These are phyloP conservation scores for Danio jaintianensis DNA, from an alignment of 2,797 vertebrate species.

Conservation along the genomic window DNA sequence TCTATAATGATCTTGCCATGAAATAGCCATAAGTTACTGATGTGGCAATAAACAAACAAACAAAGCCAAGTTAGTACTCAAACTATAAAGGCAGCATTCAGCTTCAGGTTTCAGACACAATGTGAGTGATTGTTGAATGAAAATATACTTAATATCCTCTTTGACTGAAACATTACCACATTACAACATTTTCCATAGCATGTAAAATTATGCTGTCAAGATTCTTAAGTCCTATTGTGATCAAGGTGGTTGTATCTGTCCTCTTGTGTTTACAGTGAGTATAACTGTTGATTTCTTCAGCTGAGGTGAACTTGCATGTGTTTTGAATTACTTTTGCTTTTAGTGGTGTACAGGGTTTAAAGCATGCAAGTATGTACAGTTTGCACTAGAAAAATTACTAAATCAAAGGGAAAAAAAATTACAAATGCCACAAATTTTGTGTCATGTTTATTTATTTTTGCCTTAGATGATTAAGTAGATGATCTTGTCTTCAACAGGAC, in stretches of 20 bases:
- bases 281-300: neutral
- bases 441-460: neutral
- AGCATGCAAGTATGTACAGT: neutral
- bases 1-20: no score
- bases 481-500: no score
- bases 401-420: neutral
- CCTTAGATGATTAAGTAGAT: no score
- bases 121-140: slow-evolving; percentile 14
- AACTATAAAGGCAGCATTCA: neutral
- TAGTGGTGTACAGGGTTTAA: neutral
- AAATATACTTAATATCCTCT: no score
- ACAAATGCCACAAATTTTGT: neutral
- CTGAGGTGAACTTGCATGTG: neutral
- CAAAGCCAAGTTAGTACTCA: no score
- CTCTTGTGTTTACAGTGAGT: slow-evolving; percentile 2
- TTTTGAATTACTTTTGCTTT: neutral
- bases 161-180: no score
- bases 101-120: neutral
- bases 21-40: no score
- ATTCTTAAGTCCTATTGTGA: no score
- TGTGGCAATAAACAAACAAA: no score
- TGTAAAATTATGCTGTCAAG: no score
- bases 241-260: no score
- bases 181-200: no score
- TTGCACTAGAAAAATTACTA: neutral